These are phyloP conservation scores for Trinectes maculatus DNA, from an alignment of 2,113 vertebrate species.

Conservation along the genomic window DNA sequence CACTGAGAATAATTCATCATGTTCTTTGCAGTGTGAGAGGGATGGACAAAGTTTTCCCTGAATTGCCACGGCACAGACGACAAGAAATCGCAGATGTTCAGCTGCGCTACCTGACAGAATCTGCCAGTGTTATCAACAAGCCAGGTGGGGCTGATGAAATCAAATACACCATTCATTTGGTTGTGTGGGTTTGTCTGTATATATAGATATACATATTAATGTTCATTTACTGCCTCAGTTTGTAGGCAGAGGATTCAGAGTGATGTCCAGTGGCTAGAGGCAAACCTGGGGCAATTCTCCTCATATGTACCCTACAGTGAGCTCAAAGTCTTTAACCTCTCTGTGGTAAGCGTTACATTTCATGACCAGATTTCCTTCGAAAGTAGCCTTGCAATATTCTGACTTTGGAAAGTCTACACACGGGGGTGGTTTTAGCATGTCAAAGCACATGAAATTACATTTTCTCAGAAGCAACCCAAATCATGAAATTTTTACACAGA, in stretches of 20 bases:
- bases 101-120: conserved; percentile 34
- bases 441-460: no score
- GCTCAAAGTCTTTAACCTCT: conserved; percentile 22
- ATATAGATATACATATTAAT: background rate
- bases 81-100: conserved; percentile 1
- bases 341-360: conserved; percentile 11
- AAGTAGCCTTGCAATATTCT: no score
- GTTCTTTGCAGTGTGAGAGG: conserved; percentile 33
- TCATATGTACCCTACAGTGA: conserved; percentile 11
- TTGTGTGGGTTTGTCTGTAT: background rate
- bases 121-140: background rate
- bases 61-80: background rate
- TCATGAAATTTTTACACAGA: no score
- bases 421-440: no score
- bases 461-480: no score
- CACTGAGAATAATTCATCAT: no score
- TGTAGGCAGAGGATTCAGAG: conserved; percentile 11
- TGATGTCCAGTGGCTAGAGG: conserved; percentile 22
- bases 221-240: background rate
- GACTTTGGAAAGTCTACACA: no score
- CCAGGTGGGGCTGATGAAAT: conserved; percentile 20
- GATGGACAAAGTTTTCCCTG: no score
- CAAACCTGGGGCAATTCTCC: conserved; percentile 43
- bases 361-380: background rate
- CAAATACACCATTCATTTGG: no score